phyloP scores from a whole-genome alignment of 2,888 invertebrate genomes.

The Deilephila elpenor region DNA sequence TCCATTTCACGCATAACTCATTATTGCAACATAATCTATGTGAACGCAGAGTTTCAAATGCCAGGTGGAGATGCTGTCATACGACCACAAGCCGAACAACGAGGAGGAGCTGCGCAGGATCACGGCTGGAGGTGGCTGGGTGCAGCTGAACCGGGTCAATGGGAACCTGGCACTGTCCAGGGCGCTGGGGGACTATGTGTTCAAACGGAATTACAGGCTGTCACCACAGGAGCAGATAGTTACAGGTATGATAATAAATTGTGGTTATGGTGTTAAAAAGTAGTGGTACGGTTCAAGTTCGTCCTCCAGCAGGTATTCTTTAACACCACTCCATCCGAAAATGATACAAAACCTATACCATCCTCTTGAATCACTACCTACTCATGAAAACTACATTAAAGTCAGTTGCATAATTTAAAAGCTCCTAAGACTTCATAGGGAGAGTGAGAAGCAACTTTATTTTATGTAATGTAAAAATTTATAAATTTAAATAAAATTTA shows the following conservation, averaged over 20 bases:
- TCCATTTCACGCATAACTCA: conserved; percentile 13
- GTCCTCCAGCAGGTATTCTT: too few relatives aligned
- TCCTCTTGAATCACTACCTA: too few relatives aligned
- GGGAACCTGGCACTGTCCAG: conserved; percentile 98
- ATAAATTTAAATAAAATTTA: too few relatives aligned
- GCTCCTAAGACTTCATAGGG: too few relatives aligned
- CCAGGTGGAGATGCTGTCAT: conserved; percentile 89
- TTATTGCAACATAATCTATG: background rate
- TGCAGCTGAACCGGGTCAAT: conserved; percentile 98
- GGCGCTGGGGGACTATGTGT: conserved; percentile 98
- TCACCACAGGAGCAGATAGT: conserved; percentile 98
- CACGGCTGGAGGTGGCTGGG: conserved; percentile 97
- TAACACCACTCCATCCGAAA: too few relatives aligned
- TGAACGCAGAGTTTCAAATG: conserved; percentile 19
- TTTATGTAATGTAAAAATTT: too few relatives aligned
- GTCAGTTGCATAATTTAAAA: too few relatives aligned
- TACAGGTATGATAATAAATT: conserved; percentile 95
- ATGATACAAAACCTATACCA: too few relatives aligned
- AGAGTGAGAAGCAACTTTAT: too few relatives aligned
- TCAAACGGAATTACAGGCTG: conserved; percentile 95
- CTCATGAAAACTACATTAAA: too few relatives aligned
- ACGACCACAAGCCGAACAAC: conserved; percentile 98
- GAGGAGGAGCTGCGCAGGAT: conserved; percentile 95
- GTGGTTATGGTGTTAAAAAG: too few relatives aligned
- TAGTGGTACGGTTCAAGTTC: too few relatives aligned